Conservation (phyloP, 2,113 vertebrate genomes). For the Psophia crepitans region DNA sequence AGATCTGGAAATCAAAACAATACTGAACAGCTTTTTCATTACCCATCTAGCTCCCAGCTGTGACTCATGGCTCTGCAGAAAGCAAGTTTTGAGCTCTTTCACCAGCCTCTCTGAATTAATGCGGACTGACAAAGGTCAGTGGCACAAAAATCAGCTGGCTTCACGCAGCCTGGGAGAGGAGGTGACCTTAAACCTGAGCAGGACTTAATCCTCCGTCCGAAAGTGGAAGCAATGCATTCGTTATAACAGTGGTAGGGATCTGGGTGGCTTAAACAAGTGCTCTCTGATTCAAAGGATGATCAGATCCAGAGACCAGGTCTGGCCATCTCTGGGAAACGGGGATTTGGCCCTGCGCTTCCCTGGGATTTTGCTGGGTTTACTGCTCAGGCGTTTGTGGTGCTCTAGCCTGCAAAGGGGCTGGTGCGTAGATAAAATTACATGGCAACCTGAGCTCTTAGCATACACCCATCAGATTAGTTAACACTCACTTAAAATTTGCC, state of each 20-base stretch:
- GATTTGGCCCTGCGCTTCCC: not conserved
- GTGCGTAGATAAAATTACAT: not conserved
- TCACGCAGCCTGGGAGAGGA: not conserved
- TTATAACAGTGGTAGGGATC: not conserved
- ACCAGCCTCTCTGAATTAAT: not conserved
- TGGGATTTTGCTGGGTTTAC: not conserved
- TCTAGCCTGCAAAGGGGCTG: not conserved
- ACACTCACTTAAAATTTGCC: not conserved
- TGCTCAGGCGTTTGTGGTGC: not conserved
- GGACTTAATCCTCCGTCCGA: not conserved
- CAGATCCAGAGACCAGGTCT: not conserved
- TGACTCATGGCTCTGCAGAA: not conserved
- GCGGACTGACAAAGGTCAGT: conserved; percentile 11
- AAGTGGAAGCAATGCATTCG: not conserved
- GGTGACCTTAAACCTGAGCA: conserved; percentile 32
- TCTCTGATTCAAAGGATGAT: not conserved
- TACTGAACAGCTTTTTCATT: conserved; percentile 27
- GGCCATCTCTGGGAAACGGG: not conserved
- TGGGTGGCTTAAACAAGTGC: not conserved
- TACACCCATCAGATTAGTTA: not conserved
- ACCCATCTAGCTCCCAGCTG: not conserved
- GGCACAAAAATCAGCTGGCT: conserved; percentile 1
- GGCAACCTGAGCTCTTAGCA: not conserved
- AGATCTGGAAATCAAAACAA: conserved; percentile 17
- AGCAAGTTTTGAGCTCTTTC: not conserved